phyloP scores from a whole-genome alignment of 2,113 vertebrate species.

The Rhagologus leucostigma region DNA sequence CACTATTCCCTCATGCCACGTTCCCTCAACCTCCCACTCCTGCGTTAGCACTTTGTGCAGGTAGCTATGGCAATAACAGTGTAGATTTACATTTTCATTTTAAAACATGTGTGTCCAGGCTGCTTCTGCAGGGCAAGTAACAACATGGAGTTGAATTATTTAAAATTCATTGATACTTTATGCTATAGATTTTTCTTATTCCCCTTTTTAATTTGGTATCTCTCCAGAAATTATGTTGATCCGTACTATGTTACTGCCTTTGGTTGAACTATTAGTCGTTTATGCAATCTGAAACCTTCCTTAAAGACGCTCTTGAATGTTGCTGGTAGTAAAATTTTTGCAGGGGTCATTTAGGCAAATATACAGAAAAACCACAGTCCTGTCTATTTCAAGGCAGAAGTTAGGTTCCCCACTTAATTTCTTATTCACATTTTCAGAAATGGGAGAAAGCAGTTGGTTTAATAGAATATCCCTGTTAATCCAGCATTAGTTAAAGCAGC shows the following conservation, averaged over 20 bases:
- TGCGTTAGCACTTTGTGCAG: not conserved
- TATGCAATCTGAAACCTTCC: not conserved
- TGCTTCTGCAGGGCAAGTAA: not conserved
- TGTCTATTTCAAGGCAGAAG: not conserved
- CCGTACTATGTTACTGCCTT: not conserved
- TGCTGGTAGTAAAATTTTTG: not conserved
- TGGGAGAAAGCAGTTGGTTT: not conserved
- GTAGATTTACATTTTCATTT: not conserved
- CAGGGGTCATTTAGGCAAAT: not conserved
- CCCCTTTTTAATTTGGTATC: not conserved
- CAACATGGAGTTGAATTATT: not conserved
- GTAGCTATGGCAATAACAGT: not conserved
- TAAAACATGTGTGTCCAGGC: not conserved
- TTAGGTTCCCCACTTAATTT: not conserved
- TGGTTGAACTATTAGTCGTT: not conserved
- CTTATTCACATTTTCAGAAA: not conserved
- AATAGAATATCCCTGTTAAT: not conserved
- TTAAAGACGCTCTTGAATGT: not conserved
- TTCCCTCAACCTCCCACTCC: not conserved
- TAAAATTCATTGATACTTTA: not conserved
- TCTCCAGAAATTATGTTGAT: not conserved
- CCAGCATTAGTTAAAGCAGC: not conserved
- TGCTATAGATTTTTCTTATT: not conserved
- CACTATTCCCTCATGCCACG: not conserved
- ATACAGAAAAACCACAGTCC: not conserved